Base-by-base conservation (phyloP, 2,113 vertebrate genomes). In the Cromileptes altivelis region DNA sequence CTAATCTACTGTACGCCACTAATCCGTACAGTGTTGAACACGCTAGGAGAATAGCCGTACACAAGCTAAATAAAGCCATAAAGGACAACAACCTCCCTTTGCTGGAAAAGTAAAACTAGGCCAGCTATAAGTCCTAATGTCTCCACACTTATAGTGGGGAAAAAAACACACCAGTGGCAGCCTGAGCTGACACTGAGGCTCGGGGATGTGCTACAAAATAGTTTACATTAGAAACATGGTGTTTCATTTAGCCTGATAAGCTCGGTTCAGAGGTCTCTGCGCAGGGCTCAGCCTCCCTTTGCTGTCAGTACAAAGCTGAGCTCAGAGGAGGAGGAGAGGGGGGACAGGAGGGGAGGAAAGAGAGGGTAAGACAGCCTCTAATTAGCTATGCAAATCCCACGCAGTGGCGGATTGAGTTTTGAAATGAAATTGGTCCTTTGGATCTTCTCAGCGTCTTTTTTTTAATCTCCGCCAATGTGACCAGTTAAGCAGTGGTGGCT, bases 171-270 rank as follows among this genome's bases (percentile, higher is more conserved):
- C 57, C 47, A 74, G 47, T 65, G 76, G 52, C 67, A 68, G 74
- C 50, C 62, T 74, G 84, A 91, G 82, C 84, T 82, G 90, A 91
- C 89, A 88, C 70, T 69, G 83, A 89, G 49, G 60, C 84, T 70
- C 21, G 45, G 23, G 52, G 87, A 92, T 49, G 87, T 69, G 87
- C 78, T 81, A 69, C 81, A 89, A 89, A 91, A 89, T 50, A 86
- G 91, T 93, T 93, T 91, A 90, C 89, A 93, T 91, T 88, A 72
- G 91, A 70, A 89, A 90, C 92, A 91, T 80, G 65, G 75, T 84
- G 94, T 95, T 96, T 95, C 91, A 90, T 96, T 96, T 93, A 89
- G 88, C 91, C 91, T 91, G 94, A 95, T 94, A 95, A 95, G 94
- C 93, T 92, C 77, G 63, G 90, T 95, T 94, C 86, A 84, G 82